phyloP scores from a whole-genome alignment of 1,140 invertebrate genomes.

The Elysia chlorotica region DNA sequence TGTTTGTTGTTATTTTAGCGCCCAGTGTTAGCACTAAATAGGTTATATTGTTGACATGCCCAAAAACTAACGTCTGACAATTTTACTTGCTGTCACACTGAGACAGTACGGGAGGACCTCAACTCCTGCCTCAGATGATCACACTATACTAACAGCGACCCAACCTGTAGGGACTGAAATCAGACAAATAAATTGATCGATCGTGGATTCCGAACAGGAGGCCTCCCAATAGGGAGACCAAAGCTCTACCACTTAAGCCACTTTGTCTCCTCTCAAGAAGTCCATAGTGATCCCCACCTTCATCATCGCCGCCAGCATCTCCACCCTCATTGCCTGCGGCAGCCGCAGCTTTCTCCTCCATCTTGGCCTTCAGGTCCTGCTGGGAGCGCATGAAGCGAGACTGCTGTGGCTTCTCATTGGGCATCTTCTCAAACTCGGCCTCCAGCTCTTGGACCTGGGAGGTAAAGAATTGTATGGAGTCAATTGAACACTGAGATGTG shows the following conservation, averaged over 20 bases:
- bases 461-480: too few relatives aligned
- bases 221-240: not conserved
- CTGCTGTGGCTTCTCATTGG: constrained; percentile 73
- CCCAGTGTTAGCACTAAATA: too few relatives aligned
- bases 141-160: too few relatives aligned
- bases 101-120: too few relatives aligned
- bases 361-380: constrained; percentile 69
- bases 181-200: too few relatives aligned
- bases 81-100: too few relatives aligned
- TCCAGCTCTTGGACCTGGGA: constrained; percentile 82
- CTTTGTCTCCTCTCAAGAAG: not conserved
- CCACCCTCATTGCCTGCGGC: constrained; percentile 65
- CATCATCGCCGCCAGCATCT: constrained; percentile 40
- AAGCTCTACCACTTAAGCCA: not conserved
- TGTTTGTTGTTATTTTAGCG: too few relatives aligned
- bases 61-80: too few relatives aligned
- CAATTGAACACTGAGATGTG: too few relatives aligned
- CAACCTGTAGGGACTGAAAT: too few relatives aligned
- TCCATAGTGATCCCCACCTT: constrained; percentile 22
- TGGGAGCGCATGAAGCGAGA: constrained; percentile 86
- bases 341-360: constrained; percentile 70
- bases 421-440: constrained; percentile 82
- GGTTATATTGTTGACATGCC: too few relatives aligned
- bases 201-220: not conserved
- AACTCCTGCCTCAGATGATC: too few relatives aligned